Conservation (phyloP, 2,113 vertebrate genomes). For the Camelus dromedarius region DNA sequence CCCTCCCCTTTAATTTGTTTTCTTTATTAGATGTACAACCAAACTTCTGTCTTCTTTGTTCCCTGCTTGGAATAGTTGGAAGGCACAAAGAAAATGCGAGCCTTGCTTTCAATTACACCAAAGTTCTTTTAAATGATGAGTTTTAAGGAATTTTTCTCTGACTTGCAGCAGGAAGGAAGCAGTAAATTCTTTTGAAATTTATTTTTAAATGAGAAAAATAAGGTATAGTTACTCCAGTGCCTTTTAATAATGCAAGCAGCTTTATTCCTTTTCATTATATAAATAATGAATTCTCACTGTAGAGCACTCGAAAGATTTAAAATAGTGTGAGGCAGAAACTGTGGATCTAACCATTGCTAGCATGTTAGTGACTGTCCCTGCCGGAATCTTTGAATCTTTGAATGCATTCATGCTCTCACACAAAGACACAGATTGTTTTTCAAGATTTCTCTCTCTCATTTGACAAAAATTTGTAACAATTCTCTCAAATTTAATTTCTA, state of each 20-base stretch:
- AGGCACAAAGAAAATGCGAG: not conserved
- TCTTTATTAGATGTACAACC: constrained; percentile 53
- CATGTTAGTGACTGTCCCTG: not conserved
- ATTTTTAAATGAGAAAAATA: constrained; percentile 47
- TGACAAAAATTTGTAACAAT: not conserved
- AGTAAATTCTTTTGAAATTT: not conserved
- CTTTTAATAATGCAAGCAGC: not conserved
- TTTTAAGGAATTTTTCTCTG: not conserved
- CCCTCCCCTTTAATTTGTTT: constrained; percentile 61
- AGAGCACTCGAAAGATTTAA: too few relatives aligned
- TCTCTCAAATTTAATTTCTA: not conserved
- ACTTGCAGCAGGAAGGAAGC: not conserved
- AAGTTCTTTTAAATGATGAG: not conserved
- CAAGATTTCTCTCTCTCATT: not conserved
- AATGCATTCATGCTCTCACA: not conserved
- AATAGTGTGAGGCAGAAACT: not conserved
- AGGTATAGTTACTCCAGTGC: not conserved
- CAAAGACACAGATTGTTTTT: not conserved
- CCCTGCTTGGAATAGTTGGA: not conserved
- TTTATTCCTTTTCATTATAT: not conserved
- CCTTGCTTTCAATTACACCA: not conserved
- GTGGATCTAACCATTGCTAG: rapidly evolving
- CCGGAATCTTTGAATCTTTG: not conserved
- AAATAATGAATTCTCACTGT: not conserved
- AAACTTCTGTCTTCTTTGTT: constrained; percentile 17